Percentiles rank a stretch among this genome's conserved stretches.
phyloP scores from a whole-genome alignment of 2,797 vertebrate species.

The Echeneis naucrates region DNA sequence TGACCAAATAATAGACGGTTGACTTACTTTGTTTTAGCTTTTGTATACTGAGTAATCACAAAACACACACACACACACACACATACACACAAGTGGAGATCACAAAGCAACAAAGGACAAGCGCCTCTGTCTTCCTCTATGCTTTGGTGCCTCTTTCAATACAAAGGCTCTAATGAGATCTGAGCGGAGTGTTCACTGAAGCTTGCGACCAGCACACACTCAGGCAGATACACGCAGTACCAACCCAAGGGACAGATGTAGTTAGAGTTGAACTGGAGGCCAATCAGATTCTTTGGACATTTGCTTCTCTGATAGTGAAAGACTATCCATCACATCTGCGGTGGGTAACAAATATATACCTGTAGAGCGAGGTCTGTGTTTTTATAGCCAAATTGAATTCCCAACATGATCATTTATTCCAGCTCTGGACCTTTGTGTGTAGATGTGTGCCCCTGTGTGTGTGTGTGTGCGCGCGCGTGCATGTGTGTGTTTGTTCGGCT shows the following conservation, averaged over 20 bases:
- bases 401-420: constrained; percentile 60
- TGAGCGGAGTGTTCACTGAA: constrained; percentile 35
- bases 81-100: constrained; percentile 40
- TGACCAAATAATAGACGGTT: constrained; percentile 17
- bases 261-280: constrained; percentile 76
- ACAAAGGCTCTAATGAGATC: constrained; percentile 45
- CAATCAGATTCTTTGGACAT: constrained; percentile 77
- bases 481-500: constrained; percentile 13
- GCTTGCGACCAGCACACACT: constrained; percentile 20
- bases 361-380: constrained; percentile 52
- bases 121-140: constrained; percentile 29
- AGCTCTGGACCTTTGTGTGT: constrained; percentile 9
- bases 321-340: constrained; percentile 66
- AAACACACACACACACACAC: too few species aligned
- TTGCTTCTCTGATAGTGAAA: constrained; percentile 42
- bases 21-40: constrained; percentile 29
- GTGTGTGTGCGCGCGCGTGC: constrained; percentile 4
- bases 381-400: constrained; percentile 57
- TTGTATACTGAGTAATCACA: constrained; percentile 31
- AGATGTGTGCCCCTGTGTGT: background rate
- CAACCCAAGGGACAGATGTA: constrained; percentile 56
- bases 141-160: constrained; percentile 47
- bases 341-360: constrained; percentile 57
- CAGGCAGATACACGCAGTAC: constrained; percentile 26
- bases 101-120: constrained; percentile 46